Conservation (phyloP, 2,797 vertebrate species). For the Melanitta fusca region DNA sequence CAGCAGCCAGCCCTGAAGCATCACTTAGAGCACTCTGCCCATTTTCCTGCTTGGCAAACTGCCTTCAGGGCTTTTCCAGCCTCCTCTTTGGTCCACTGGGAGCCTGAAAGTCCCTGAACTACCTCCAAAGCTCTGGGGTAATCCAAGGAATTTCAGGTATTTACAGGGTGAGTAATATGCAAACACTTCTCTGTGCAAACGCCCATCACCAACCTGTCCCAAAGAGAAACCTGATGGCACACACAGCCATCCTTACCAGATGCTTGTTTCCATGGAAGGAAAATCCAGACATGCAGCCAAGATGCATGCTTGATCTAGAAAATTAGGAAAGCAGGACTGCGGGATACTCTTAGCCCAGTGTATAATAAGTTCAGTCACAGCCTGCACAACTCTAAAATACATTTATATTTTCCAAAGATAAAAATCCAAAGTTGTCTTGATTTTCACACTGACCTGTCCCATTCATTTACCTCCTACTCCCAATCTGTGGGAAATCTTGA, state of each 20-base stretch:
- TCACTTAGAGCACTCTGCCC: not conserved
- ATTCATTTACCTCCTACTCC: not conserved
- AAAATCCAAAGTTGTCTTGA: not conserved
- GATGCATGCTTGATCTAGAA: not conserved
- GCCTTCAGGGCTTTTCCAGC: not conserved
- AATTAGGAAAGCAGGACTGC: not conserved
- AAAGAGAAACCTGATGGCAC: not conserved
- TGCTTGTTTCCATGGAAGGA: not conserved
- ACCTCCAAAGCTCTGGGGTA: not conserved
- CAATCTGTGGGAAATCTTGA: not conserved
- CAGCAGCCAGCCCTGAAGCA: not conserved
- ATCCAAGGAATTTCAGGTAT: not conserved
- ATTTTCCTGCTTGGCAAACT: not conserved
- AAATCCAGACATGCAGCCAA: not conserved
- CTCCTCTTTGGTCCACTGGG: not conserved
- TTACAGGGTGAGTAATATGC: not conserved
- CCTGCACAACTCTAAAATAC: not conserved
- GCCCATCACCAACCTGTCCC: not conserved
- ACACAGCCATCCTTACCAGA: not conserved
- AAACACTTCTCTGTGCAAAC: not conserved
- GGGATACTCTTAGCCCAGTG: not conserved
- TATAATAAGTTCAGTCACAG: not conserved
- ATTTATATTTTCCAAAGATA: not conserved
- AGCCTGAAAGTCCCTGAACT: not conserved
- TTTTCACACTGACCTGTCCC: not conserved